These are phyloP conservation scores for Dugesia japonica DNA, from an alignment of 2,888 invertebrate genomes.

Conservation along the genomic window DNA sequence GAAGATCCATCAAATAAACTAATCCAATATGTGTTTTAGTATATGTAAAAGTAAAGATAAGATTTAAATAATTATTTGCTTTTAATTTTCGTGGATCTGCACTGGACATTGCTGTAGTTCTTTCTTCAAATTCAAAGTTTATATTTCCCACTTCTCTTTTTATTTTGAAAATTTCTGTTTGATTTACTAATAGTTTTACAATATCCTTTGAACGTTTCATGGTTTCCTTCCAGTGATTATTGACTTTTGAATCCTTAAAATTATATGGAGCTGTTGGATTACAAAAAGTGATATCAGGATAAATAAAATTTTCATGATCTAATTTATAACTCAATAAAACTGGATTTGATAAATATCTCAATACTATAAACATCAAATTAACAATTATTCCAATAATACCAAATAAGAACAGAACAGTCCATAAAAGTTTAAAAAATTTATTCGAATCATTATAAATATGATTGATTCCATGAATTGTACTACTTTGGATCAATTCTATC, in stretches of 20 bases:
- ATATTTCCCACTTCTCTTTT: background rate
- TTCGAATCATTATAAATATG: background rate
- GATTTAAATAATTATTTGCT: background rate
- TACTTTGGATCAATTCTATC: background rate
- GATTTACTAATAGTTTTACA: too few species aligned
- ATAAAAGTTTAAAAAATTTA: background rate
- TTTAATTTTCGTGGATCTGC: background rate
- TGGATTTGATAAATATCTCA: background rate
- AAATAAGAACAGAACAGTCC: background rate
- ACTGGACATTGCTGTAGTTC: background rate
- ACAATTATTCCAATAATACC: background rate
- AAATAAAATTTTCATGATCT: background rate
- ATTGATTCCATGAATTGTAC: background rate
- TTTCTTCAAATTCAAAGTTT: background rate
- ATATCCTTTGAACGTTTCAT: too few species aligned
- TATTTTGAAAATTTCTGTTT: background rate
- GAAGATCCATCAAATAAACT: too few species aligned
- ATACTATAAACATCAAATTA: background rate
- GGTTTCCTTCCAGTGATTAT: too few species aligned
- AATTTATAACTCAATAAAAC: background rate
- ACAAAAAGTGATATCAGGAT: background rate
- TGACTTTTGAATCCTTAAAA: background rate
- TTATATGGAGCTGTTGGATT: background rate
- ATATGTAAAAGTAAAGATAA: background rate
- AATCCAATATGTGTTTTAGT: background rate